These are phyloP conservation scores for Rapana venosa DNA, from an alignment of 2,888 invertebrate genomes.

Conservation along the genomic window DNA sequence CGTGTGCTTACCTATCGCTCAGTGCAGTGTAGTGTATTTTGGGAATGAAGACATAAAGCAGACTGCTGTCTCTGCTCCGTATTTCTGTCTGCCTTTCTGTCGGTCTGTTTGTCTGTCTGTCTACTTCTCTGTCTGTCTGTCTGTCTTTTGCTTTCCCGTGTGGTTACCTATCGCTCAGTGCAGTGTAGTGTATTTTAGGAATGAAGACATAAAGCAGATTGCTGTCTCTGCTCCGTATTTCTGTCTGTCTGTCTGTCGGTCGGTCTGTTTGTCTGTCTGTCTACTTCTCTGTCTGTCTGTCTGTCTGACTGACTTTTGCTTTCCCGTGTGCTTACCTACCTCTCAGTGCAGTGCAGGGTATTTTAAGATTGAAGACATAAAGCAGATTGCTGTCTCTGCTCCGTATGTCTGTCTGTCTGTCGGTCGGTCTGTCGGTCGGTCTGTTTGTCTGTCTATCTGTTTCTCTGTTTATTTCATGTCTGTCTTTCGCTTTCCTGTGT, in stretches of 20 bases:
- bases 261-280: not conserved
- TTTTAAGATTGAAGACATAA: too few species aligned
- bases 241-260: not conserved
- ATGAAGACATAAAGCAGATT: too few species aligned
- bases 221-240: too few species aligned
- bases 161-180: not conserved
- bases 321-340: not conserved
- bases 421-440: not conserved
- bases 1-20: not conserved
- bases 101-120: not conserved
- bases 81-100: too few species aligned
- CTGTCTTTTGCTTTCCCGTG: not conserved
- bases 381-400: too few species aligned
- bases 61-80: too few species aligned
- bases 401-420: too few species aligned
- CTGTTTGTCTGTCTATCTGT: not conserved
- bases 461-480: not conserved
- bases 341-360: too few species aligned
- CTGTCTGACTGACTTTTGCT: not conserved
- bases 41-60: too few species aligned
- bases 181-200: too few species aligned
- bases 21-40: too few species aligned
- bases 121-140: not conserved
- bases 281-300: not conserved
- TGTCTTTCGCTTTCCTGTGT: not conserved